Evolutionary conservation across 1,140 invertebrate species (phyloP).

Genomic region (Oedothorax gibbosus): DNA sequence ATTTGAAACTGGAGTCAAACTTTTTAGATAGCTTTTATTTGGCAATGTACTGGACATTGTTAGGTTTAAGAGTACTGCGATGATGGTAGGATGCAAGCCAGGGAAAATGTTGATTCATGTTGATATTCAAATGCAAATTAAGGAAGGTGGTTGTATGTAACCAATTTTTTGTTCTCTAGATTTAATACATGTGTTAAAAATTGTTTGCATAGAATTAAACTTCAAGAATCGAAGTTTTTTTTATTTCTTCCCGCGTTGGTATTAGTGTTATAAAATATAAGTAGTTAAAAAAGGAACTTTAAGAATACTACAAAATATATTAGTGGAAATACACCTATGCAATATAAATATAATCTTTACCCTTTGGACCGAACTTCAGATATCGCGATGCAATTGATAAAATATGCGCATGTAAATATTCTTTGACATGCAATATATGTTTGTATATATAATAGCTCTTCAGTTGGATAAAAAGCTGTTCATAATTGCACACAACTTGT

Average conservation of each 20-base stretch:
- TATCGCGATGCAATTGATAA: not conserved
- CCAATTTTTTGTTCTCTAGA: too few species aligned
- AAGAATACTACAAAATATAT: slow-evolving; percentile 27
- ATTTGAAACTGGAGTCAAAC: too few species aligned
- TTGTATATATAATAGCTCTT: slow-evolving; percentile 15
- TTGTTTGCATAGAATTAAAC: too few species aligned
- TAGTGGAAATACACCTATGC: slow-evolving; percentile 27
- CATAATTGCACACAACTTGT: slow-evolving; percentile 17
- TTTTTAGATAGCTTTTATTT: not conserved
- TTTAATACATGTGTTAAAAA: too few species aligned
- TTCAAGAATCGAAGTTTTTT: too few species aligned
- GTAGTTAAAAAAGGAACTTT: not conserved
- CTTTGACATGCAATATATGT: slow-evolving; percentile 14
- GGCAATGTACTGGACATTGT: slow-evolving; percentile 23
- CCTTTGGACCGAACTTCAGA: slow-evolving; percentile 34
- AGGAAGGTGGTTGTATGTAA: too few species aligned
- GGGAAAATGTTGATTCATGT: not conserved
- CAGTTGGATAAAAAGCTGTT: slow-evolving; percentile 2
- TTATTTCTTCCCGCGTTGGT: too few species aligned
- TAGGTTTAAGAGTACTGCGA: slow-evolving; percentile 37
- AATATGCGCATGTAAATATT: slow-evolving; percentile 18
- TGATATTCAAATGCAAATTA: too few species aligned
- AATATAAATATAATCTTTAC: slow-evolving; percentile 33
- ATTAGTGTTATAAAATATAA: too few species aligned
- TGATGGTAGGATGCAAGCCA: slow-evolving; percentile 42